Percentiles rank a stretch among this genome's conserved stretches.
These are phyloP conservation scores for Dione vanillae DNA, from an alignment of 2,888 invertebrate genomes.

Conservation along the genomic window DNA sequence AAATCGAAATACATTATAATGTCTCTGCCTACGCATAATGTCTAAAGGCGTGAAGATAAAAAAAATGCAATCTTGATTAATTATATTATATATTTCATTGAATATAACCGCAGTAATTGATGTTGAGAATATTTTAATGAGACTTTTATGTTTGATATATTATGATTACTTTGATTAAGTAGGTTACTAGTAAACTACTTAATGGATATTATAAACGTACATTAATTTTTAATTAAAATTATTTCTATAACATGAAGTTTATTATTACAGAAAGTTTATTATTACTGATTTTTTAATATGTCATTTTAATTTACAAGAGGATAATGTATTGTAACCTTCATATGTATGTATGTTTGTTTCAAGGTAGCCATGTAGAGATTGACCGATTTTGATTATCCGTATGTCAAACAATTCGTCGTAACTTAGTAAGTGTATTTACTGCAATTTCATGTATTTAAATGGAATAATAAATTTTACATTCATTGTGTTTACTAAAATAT, in stretches of 20 bases:
- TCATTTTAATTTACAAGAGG: too few species aligned
- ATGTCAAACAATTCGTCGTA: too few species aligned
- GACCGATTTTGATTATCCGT: too few species aligned
- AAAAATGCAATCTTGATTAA: not conserved
- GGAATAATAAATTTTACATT: too few species aligned
- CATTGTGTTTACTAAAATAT: not conserved
- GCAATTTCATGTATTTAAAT: too few species aligned
- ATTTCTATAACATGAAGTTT: not conserved
- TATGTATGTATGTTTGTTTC: too few species aligned
- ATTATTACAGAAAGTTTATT: not conserved
- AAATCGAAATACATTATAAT: too few species aligned
- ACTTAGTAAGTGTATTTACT: too few species aligned
- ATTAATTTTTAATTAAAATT: not conserved
- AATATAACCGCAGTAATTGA: conserved; percentile 4
- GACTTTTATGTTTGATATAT: conserved; percentile 12
- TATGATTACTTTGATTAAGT: conserved; percentile 14
- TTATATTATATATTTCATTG: not conserved
- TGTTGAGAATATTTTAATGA: conserved; percentile 8
- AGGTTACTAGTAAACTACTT: conserved; percentile 2
- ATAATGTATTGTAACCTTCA: too few species aligned
- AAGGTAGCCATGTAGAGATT: too few species aligned
- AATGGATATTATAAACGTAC: not conserved
- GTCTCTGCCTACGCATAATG: not conserved
- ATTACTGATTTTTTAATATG: not conserved
- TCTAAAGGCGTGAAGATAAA: not conserved